Evolutionary conservation across 2,113 vertebrate genomes (phyloP).

Genomic region (Phyllopteryx taeniolatus): DNA sequence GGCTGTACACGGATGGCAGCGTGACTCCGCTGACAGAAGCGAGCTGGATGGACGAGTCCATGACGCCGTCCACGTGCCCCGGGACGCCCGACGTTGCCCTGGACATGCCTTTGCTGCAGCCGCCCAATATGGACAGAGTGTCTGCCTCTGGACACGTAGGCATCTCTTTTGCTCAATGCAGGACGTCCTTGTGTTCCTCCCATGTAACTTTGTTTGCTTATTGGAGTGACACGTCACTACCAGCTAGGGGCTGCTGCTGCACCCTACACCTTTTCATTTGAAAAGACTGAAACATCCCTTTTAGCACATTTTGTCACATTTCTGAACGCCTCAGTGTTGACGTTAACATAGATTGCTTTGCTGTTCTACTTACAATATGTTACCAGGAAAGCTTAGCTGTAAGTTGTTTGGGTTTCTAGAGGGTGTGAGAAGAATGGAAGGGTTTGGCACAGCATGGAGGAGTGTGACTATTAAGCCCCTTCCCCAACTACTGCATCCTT

Average conservation of each 20-base stretch:
- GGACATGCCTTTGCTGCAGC: conserved; percentile 70
- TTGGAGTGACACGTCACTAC: not conserved
- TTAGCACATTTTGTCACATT: not conserved
- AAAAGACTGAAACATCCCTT: not conserved
- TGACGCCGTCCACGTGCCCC: conserved; percentile 58
- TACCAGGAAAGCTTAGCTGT: not conserved
- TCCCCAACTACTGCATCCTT: conserved; percentile 30
- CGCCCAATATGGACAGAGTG: conserved; percentile 77
- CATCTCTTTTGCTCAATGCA: conserved; percentile 20
- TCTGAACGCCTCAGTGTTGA: not conserved
- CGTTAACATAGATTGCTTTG: conserved; percentile 3
- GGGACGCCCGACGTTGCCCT: conserved; percentile 63
- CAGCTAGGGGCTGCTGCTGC: not conserved
- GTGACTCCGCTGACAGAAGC: conserved; percentile 74
- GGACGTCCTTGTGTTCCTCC: conserved; percentile 22
- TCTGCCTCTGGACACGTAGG: conserved; percentile 94
- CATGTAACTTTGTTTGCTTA: conserved; percentile 8
- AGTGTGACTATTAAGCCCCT: conserved; percentile 30
- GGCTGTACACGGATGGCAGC: conserved; percentile 64
- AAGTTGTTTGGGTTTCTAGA: conserved; percentile 7
- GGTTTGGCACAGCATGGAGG: conserved; percentile 21
- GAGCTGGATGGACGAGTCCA: conserved; percentile 72
- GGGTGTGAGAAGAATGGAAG: not conserved
- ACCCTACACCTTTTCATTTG: conserved; percentile 4
- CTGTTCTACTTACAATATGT: conserved; percentile 3